Base-by-base conservation (phyloP, 2,113 vertebrate genomes). In the Etheostoma spectabile region DNA sequence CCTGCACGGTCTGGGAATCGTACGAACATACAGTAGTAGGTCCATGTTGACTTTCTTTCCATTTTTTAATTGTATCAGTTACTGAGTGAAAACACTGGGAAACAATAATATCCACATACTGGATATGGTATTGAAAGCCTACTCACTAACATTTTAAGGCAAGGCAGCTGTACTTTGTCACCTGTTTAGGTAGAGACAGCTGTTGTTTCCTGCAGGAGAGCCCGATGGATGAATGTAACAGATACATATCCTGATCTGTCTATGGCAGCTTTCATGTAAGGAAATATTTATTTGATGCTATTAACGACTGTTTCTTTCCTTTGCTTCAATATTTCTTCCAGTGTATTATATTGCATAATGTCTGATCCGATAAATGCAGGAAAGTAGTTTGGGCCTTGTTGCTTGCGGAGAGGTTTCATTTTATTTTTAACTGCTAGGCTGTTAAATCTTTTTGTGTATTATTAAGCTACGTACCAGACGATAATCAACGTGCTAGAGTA, bases 151-250 rank as follows among this genome's bases (percentile, higher is more conserved):
- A 84, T 77, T 79, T 80, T 42, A 82, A 61, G 63, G 27, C 77
- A 77, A 69, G 52, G 52, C 38, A 68, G 73, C 82, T 66, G 76
- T 68, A 60, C 75, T 88, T 64, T 76, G 74, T 87, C 79, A 74
- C 83, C 59, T 86, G 55, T 84, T 83, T 12, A 67, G 71, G 70
- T 84, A 76, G 53, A 60, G 72, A 63, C 68, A 80, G 85, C 81
- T 70, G 77, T 55, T 84, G 71, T 66, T 82, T 82, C 86, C 83
- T 92, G 86, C 88, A 92, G 70, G 74, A 66, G 65, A 87, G 91
- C 91, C 92, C 89, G 86, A 94, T 93, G 90, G 89, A 94, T 95
- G 95, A 95, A 95, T 96, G 95, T 96, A 95, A 94, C 90, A 91
- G 89, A 93, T 90, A 93, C 81, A 90, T 93, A 87, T 89, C 93